Conservation (phyloP, 2,113 vertebrate species). For the Marmota flaviventris region DNA sequence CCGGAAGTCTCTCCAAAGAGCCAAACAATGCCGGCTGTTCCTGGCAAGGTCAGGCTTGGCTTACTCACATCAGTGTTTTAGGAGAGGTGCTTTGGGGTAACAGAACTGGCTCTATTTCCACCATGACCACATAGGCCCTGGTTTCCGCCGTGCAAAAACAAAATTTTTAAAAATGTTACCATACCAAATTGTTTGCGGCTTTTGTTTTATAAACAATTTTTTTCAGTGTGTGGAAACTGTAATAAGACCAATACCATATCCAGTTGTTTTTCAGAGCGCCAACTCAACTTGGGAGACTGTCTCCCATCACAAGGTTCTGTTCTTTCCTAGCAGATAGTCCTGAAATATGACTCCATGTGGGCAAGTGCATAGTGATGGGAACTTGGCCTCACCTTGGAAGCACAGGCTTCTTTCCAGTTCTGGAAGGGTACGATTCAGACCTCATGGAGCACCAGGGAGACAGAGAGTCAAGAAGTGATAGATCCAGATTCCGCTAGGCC, state of each 20-base stretch:
- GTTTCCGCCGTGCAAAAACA: constrained; percentile 75
- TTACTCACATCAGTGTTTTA: constrained; percentile 59
- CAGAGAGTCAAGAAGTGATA: not conserved
- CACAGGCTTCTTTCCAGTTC: not conserved
- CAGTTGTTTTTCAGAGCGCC: constrained; percentile 72
- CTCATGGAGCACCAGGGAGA: not conserved
- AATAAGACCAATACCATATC: constrained; percentile 61
- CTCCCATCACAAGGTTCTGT: constrained; percentile 22
- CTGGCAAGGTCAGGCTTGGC: constrained; percentile 46
- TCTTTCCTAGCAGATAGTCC: not conserved
- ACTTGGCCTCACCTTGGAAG: not conserved
- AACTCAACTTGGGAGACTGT: not conserved
- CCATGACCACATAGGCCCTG: constrained; percentile 73
- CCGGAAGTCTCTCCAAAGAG: constrained; percentile 39
- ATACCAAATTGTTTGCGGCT: constrained; percentile 71
- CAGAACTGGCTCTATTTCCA: constrained; percentile 74
- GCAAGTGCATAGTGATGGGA: not conserved
- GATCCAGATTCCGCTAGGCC: not conserved
- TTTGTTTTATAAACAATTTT: constrained; percentile 80
- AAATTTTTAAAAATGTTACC: constrained; percentile 68
- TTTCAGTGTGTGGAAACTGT: constrained; percentile 54
- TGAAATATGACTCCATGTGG: not conserved
- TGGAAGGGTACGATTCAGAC: not conserved
- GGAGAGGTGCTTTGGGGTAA: constrained; percentile 79
- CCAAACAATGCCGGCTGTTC: constrained; percentile 57